A percentile compares a stretch with the other conserved stretches of the same genome.
These are phyloP conservation scores for Neodiprion virginianus DNA, from an alignment of 1,140 invertebrate genomes.

Conservation along the genomic window DNA sequence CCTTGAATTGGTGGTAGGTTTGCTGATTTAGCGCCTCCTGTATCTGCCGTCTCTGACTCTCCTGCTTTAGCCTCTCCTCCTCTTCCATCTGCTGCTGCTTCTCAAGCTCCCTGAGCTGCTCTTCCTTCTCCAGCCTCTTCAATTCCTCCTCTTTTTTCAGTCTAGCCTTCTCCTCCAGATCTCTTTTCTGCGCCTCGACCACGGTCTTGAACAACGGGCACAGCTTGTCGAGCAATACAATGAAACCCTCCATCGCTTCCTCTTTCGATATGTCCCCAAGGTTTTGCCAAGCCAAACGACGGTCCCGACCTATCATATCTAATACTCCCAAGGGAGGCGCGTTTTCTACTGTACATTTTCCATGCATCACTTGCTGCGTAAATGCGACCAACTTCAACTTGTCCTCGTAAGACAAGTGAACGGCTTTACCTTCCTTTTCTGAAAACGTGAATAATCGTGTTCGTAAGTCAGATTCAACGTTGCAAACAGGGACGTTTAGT, in stretches of 20 bases:
- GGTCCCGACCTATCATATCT: slow-evolving; percentile 93
- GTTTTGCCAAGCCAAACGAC: slow-evolving; percentile 91
- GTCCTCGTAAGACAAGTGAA: slow-evolving; percentile 93
- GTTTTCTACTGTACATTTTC: slow-evolving; percentile 77
- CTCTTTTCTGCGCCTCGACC: slow-evolving; percentile 88
- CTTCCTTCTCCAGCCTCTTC: slow-evolving; percentile 63
- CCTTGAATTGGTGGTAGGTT: slow-evolving; percentile 92
- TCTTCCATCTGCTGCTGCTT: slow-evolving; percentile 68
- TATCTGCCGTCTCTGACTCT: slow-evolving; percentile 77
- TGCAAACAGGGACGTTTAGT: slow-evolving; percentile 24
- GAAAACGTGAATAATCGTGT: slow-evolving; percentile 45
- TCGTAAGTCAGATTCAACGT: neutral
- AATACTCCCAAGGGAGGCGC: slow-evolving; percentile 88
- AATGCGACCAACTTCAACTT: slow-evolving; percentile 90
- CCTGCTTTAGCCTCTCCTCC: slow-evolving; percentile 68
- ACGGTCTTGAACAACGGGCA: slow-evolving; percentile 91
- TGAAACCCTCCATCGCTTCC: slow-evolving; percentile 91
- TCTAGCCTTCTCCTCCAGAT: slow-evolving; percentile 79
- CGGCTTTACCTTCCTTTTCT: slow-evolving; percentile 97
- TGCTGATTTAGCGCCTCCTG: slow-evolving; percentile 97
- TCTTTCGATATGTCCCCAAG: slow-evolving; percentile 85
- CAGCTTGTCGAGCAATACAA: slow-evolving; percentile 83
- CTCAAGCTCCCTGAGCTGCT: slow-evolving; percentile 65
- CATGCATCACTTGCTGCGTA: slow-evolving; percentile 89
- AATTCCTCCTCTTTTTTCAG: slow-evolving; percentile 61